Evolutionary conservation across 2,113 vertebrate species (phyloP).

Genomic region (Chelonoidis abingdonii): DNA sequence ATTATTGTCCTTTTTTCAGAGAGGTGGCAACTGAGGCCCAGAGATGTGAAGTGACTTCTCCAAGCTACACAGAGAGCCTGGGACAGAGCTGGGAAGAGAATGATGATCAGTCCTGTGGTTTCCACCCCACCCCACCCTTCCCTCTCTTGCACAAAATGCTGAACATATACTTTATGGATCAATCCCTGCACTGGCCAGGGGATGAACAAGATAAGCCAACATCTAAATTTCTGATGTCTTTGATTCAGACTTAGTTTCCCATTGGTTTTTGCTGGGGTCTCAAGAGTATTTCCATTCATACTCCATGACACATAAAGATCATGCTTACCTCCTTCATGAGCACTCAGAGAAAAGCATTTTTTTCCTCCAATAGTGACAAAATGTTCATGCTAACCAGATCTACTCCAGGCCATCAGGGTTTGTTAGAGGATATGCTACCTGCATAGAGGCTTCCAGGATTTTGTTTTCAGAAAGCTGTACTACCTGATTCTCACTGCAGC

Average conservation of each 20-base stretch:
- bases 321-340: rapidly evolving
- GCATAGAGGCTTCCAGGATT: neutral
- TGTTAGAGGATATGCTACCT: neutral
- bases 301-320: rapidly evolving
- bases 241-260: neutral
- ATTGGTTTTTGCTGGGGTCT: neutral
- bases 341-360: neutral
- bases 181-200: neutral
- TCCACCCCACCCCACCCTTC: neutral
- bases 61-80: neutral
- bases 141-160: neutral
- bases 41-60: neutral
- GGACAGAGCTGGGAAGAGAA: neutral
- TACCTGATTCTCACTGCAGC: neutral
- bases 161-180: neutral
- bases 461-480: neutral
- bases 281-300: rapidly evolving
- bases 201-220: neutral
- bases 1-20: neutral
- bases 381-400: neutral
- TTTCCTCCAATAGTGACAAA: neutral
- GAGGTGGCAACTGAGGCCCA: neutral
- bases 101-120: neutral
- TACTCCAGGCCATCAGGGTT: neutral
- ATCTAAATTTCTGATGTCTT: neutral